Conservation (phyloP, 1,140 invertebrate genomes). For the Diachasmimorpha longicaudata region DNA sequence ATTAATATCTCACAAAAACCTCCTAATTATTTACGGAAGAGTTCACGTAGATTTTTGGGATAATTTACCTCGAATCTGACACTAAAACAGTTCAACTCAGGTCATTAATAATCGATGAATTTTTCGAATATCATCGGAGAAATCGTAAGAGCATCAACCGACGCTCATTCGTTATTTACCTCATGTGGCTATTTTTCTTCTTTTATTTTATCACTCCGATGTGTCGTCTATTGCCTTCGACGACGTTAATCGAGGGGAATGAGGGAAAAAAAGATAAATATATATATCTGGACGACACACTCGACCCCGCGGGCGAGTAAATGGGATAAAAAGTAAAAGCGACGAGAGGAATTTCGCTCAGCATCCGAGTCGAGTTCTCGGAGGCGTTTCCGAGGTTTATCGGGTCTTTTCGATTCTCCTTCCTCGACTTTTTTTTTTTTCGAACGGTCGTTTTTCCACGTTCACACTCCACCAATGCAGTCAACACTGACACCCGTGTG, state of each 20-base stretch:
- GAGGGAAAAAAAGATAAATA: not conserved
- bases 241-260: constrained; percentile 19
- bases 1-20: too few relatives aligned
- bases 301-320: not conserved
- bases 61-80: too few relatives aligned
- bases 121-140: too few relatives aligned
- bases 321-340: not conserved
- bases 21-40: too few relatives aligned
- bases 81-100: too few relatives aligned
- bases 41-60: too few relatives aligned
- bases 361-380: constrained; percentile 18
- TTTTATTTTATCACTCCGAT: not conserved
- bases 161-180: not conserved
- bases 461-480: not conserved
- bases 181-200: not conserved
- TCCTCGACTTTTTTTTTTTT: constrained; percentile 1
- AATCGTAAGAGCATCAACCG: too few relatives aligned
- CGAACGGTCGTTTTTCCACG: not conserved
- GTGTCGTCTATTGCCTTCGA: not conserved
- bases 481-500: not conserved
- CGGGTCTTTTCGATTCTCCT: constrained; percentile 10
- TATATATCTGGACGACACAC: not conserved
- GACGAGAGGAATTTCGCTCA: not conserved
- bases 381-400: constrained; percentile 20
- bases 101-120: too few relatives aligned